Percentiles rank a stretch among this genome's conserved stretches.
phyloP scores from a whole-genome alignment of 2,888 invertebrate genomes.

The Perithous albicinctus region DNA sequence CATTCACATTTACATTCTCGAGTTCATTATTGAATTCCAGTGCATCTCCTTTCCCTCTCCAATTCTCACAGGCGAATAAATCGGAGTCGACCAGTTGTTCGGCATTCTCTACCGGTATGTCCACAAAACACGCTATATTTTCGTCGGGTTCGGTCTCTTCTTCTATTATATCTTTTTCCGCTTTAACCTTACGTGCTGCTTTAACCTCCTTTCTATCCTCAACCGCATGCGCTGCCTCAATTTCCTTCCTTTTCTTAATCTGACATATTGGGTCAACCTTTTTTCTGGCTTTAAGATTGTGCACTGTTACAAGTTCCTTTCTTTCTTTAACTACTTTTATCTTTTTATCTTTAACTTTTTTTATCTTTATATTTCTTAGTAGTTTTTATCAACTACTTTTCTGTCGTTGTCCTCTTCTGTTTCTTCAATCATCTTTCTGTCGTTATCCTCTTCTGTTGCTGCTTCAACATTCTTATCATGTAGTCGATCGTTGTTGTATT shows the following conservation, averaged over 20 bases:
- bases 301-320: neutral
- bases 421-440: neutral
- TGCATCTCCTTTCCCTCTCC: conserved; percentile 4
- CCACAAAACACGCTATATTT: neutral
- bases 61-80: conserved; percentile 5
- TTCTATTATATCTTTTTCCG: neutral
- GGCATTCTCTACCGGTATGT: conserved; percentile 4
- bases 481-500: conserved; percentile 24
- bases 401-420: too few relatives aligned
- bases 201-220: neutral
- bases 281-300: neutral
- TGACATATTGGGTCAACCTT: neutral
- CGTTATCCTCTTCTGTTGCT: neutral
- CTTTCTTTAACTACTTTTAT: neutral
- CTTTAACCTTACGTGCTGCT: neutral
- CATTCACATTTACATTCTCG: neutral
- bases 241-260: neutral
- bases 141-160: neutral
- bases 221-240: neutral
- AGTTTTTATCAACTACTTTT: too few relatives aligned
- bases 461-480: neutral
- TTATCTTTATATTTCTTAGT: too few relatives aligned
- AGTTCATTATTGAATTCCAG: neutral
- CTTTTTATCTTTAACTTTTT: neutral
- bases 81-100: conserved; percentile 11